Evolutionary conservation across 2,888 invertebrate genomes (phyloP), one percentile per base, ranked within the genome.

Genomic region (Hydrotaea cyrtoneurina): DNA sequence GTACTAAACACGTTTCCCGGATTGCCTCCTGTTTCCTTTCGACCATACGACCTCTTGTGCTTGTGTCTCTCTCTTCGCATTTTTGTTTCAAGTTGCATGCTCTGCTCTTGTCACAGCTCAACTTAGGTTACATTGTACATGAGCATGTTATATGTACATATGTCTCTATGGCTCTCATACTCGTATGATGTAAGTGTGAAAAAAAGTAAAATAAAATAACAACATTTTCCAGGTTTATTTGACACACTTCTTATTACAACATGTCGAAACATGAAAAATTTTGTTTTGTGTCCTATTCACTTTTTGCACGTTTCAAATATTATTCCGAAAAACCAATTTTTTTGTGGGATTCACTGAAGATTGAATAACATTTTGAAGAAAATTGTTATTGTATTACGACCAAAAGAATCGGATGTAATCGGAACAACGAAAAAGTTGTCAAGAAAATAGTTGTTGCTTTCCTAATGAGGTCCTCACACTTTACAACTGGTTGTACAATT

Each of bases 221-320:
- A 59, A 26, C 59, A 59, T 46, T 80, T 59, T 80, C 74, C 73
- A 53, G 66, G 76, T 62, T 73, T 50, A 77, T 80, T 83, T 80
- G 80, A 74, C 74, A 80, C 43, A 72, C 74, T 74, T 80, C 80
- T 77, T 69, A 46, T 69, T 69, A 11, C 21, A 46, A 46, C 31
- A 66, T 19, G 19, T 43, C 43, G 66, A 43, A 66, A 43, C 43
- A 17, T 39, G 39, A 13, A 15, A 69, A 46, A 21, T 31, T 31
- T 2, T 23, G 69, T 46, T 59, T 15, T 71, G 36, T 64, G 5
- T 46, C 13, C 19, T 66, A 19, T 69, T 53, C 13, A 2, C 2
- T 71, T 71, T n/a, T 36, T 31, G 46, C n/a, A 13, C 50, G 26
- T 50, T 69, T 69, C 50, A 17, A 43, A 73, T 66, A 36, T 76